Conservation (phyloP, 2,888 invertebrate genomes). For the Cancer borealis region DNA sequence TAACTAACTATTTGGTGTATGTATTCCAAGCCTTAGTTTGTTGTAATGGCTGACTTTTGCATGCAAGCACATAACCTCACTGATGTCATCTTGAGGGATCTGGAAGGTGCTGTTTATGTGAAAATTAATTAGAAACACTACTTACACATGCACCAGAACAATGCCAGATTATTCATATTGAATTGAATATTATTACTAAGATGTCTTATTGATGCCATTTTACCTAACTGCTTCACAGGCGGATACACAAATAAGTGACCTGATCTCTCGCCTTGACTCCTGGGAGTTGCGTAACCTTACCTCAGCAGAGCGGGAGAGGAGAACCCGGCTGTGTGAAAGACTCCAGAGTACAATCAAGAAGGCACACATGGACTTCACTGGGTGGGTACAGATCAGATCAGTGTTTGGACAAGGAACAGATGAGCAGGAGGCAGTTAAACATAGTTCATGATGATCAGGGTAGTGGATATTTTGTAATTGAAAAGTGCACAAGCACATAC, state of each 20-base stretch:
- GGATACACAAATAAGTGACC: slow-evolving; percentile 46
- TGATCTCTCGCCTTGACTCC: slow-evolving; percentile 54
- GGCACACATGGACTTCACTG: slow-evolving; percentile 66
- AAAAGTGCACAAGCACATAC: neutral
- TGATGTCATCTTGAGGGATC: neutral
- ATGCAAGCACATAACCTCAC: neutral
- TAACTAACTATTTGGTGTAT: neutral
- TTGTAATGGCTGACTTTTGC: neutral
- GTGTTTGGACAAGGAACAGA: neutral
- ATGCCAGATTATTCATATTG: neutral
- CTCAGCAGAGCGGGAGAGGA: slow-evolving; percentile 57
- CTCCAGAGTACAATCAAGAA: slow-evolving; percentile 61
- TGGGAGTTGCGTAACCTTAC: slow-evolving; percentile 66
- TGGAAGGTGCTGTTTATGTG: neutral
- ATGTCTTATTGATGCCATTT: neutral
- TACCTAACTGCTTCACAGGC: slow-evolving; percentile 37
- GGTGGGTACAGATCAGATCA: neutral
- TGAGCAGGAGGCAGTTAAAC: neutral
- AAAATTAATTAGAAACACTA: neutral
- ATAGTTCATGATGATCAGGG: neutral
- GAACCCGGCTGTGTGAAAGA: slow-evolving; percentile 60
- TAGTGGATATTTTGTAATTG: too few species aligned
- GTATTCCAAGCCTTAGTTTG: neutral
- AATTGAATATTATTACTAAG: neutral
- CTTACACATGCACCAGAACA: neutral